Base-by-base conservation (phyloP, 2,888 invertebrate species). In the Cyaniris semiargus region DNA sequence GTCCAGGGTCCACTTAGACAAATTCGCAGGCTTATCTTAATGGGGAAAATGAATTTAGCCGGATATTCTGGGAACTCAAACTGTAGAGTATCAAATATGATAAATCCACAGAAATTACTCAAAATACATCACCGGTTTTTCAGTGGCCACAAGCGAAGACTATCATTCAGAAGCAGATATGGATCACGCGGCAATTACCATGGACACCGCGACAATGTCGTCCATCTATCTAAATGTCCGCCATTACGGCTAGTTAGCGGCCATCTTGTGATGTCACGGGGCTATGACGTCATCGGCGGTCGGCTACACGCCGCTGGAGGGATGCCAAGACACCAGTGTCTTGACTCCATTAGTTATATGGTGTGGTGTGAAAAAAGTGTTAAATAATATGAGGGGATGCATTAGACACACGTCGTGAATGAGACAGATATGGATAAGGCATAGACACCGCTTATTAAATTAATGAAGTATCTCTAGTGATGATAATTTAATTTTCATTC, bases 251-350 rank as follows among this genome's bases (percentile, higher is more conserved):
- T 66, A 31, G 27, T 66, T 66, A 66, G 66, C 31, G 66, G 66
- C 66, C 66, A 66, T 66, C 66, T 66, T 66, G 66, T 60, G 60
- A 60, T 13, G 23, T 60, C 60, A 60, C 66, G 13, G 21, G 3
- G 27, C 66, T 66, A 23, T 66, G 66, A 31, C 66, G 66, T 31
- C 66, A 21, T 66, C 27, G 13, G 60, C 60, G 60, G 60, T 58
- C 58, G 10, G 60, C 6, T 27, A 66, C 66, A 66, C 31, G 66
- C 66, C 66, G 27, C 18, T 66, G 66, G 66, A 31, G 15, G 1
- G 27, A 18, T 66, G 66, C 66, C 66, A 66, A 66, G 18, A 60
- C 23, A 13, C 8, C 15, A 66, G 27, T 66, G 66, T 66, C 66
- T 66, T 66, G 27, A 31, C 15, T 66, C 18, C 27, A 27, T 66